Conservation (phyloP, 2,797 vertebrate genomes). For the Oreortyx pictus region DNA sequence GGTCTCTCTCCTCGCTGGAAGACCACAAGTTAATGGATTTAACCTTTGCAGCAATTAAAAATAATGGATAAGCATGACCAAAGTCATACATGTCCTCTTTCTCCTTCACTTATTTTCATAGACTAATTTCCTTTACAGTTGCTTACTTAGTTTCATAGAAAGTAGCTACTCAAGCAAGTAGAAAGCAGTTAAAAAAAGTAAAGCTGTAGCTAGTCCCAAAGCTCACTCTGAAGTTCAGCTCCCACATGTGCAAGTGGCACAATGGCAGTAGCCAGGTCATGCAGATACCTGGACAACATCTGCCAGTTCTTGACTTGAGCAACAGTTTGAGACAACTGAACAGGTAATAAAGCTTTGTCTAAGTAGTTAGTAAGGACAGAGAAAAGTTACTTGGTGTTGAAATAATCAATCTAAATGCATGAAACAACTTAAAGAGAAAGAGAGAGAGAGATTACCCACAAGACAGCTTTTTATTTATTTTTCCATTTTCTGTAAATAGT, state of each 20-base stretch:
- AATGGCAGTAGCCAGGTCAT: constrained; percentile 28
- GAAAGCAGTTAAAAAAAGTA: constrained; percentile 25
- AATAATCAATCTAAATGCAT: background rate
- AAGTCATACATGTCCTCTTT: background rate
- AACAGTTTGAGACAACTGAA: background rate
- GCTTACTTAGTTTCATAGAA: background rate
- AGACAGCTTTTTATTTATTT: background rate
- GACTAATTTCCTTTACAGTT: background rate
- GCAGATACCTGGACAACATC: background rate
- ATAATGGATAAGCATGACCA: background rate
- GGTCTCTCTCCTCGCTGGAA: constrained; percentile 24
- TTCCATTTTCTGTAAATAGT: background rate
- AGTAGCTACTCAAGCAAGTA: constrained; percentile 13
- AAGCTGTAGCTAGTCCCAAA: constrained; percentile 2
- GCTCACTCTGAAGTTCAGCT: constrained; percentile 3
- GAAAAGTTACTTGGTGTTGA: background rate
- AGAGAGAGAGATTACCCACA: background rate
- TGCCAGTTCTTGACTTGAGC: background rate
- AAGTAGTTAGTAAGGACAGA: background rate
- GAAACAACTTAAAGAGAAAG: background rate
- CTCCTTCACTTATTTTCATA: constrained; percentile 49
- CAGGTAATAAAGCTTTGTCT: background rate
- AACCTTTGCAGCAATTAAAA: constrained; percentile 42
- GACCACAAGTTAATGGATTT: constrained; percentile 56
- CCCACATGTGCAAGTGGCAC: background rate